These are phyloP conservation scores for Butastur rufipennis DNA, from an alignment of 2,113 vertebrate genomes.

Conservation along the genomic window DNA sequence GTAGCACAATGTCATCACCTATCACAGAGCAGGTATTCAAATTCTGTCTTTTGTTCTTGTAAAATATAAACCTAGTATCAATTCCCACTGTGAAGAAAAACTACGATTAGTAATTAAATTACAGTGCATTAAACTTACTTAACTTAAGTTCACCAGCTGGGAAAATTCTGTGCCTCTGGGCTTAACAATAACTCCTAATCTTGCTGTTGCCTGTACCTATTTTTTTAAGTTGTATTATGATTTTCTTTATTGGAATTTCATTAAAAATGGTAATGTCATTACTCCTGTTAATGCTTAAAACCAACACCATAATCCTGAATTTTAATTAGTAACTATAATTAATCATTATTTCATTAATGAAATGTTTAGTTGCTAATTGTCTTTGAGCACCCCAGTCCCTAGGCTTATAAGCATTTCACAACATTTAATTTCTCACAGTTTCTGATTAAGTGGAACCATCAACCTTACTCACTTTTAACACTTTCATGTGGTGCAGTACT, in stretches of 20 bases:
- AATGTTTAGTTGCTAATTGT: slow-evolving; percentile 83
- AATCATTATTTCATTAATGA: slow-evolving; percentile 85
- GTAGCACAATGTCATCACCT: slow-evolving; percentile 24
- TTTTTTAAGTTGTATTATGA: slow-evolving; percentile 60
- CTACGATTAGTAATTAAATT: slow-evolving; percentile 80
- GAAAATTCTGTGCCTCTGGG: slow-evolving; percentile 72
- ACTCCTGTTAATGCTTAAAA: slow-evolving; percentile 78
- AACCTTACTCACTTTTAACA: slow-evolving; percentile 47
- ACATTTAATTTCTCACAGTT: slow-evolving; percentile 59
- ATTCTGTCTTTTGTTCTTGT: slow-evolving; percentile 53
- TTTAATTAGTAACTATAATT: slow-evolving; percentile 87
- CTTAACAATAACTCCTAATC: slow-evolving; percentile 75
- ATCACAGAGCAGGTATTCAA: slow-evolving; percentile 34
- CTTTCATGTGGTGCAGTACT: background rate
- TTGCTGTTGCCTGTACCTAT: slow-evolving; percentile 56
- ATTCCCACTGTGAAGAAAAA: slow-evolving; percentile 68
- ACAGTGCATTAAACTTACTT: slow-evolving; percentile 78
- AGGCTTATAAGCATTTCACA: slow-evolving; percentile 71
- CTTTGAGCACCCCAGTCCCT: slow-evolving; percentile 76
- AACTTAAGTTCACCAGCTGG: slow-evolving; percentile 76
- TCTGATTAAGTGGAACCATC: slow-evolving; percentile 60
- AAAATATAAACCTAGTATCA: slow-evolving; percentile 66
- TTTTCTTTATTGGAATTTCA: slow-evolving; percentile 76
- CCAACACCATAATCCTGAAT: slow-evolving; percentile 81
- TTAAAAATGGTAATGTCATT: slow-evolving; percentile 81